These are phyloP conservation scores for Cladorhizidae sp. DNA, from an alignment of 37 sponge, comb jelly and placozoan species.

Conservation along the genomic window DNA sequence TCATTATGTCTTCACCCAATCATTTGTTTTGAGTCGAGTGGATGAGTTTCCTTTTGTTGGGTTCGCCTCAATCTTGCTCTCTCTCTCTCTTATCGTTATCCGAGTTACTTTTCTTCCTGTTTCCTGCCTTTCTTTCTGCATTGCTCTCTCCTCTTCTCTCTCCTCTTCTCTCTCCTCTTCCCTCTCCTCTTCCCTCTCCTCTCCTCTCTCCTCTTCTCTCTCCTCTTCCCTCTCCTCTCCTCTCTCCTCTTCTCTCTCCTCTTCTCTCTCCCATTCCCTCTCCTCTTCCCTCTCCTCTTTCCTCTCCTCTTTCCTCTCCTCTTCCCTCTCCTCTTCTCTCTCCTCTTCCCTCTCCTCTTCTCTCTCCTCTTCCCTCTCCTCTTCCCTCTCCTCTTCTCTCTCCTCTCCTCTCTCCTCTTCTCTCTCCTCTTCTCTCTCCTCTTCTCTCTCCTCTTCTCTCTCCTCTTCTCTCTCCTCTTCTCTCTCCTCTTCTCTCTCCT, in stretches of 20 bases:
- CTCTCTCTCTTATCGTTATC: too few species aligned
- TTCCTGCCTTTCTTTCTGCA: too few species aligned
- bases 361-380: not conserved
- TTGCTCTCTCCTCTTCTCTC: too few species aligned
- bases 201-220: not conserved
- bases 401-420: not conserved
- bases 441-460: not conserved
- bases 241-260: not conserved
- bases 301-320: not conserved
- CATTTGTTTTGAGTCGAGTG: too few species aligned
- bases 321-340: not conserved
- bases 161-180: not conserved
- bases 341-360: not conserved
- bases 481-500: too few species aligned
- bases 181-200: not conserved
- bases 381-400: not conserved
- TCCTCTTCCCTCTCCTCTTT: not conserved
- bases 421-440: not conserved
- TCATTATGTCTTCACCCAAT: too few species aligned
- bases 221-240: not conserved
- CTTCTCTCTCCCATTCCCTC: not conserved
- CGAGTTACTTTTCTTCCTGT: too few species aligned
- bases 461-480: too few species aligned
- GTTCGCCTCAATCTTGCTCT: too few species aligned
- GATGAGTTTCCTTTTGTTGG: too few species aligned